Base-by-base conservation (phyloP, 2,888 invertebrate species). In the Phortica okadai region DNA sequence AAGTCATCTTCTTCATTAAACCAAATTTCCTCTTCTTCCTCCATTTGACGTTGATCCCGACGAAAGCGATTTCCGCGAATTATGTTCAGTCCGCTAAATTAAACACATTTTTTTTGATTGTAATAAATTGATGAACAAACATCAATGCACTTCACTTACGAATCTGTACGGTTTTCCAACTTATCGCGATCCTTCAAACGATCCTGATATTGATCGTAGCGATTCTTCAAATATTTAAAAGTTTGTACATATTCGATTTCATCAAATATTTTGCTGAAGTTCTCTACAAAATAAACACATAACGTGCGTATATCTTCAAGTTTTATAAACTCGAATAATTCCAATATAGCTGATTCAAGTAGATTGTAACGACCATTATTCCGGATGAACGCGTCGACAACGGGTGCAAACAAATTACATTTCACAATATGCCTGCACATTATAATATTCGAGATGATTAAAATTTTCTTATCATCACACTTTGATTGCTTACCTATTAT, bases 321-420 rank as follows among this genome's bases (percentile, higher is more conserved):
- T 93, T 97, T 97, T 83, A 99, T 98, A 92, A 97, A 99, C 93
- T 99, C 99, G 93, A 99, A 99, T 94, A 99, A 95, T 93, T 99
- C 99, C 91, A 99, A 94, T 91, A 99, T 97, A 82, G 99, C 99
- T 44, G 99, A 99, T 92, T 99, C 99, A 86, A 99, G 93, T 85
- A 99, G 94, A 93, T 99, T 99, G 93, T 99, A 99, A 92, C 99
- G 95, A 89, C 97, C 97, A 91, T 99, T 98, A 93, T 99, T 99
- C 89, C 96, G 95, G 88, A 97, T 95, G 92, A 99, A 98, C 83
- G 98, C 97, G 91, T 98, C 98, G 84, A 99, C 96, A 77, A 99
- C 97, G 50, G 98, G 98, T 84, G 97, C 96, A 92, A 99, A 97
- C 77, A 99, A 93, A 92, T 97, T 97, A 80, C 97, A 97, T 91